These are phyloP conservation scores for Myanophis thanlyinensis DNA, from an alignment of 2,113 vertebrate species.

Conservation along the genomic window DNA sequence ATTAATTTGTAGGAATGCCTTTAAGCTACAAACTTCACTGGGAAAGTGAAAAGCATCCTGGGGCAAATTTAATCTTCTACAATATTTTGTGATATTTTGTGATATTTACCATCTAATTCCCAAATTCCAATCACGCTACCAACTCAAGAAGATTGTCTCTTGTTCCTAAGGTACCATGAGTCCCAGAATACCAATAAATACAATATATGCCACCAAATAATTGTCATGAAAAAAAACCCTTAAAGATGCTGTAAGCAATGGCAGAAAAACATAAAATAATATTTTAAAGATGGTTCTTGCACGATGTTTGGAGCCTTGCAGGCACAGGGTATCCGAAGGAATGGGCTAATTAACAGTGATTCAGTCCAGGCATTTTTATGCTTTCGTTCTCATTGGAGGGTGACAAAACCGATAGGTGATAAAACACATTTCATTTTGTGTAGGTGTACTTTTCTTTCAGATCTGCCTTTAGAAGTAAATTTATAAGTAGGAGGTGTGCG, in stretches of 20 bases:
- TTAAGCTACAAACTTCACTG: neutral
- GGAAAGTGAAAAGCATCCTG: neutral
- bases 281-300: neutral
- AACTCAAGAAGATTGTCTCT: neutral
- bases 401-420: neutral
- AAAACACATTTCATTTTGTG: neutral
- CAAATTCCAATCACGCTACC: neutral
- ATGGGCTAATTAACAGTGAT: neutral
- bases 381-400: neutral
- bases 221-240: neutral
- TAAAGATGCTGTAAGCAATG: neutral
- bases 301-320: neutral
- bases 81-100: neutral
- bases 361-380: neutral
- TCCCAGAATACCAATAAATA: neutral
- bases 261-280: neutral
- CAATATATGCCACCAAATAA: neutral
- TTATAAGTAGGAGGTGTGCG: neutral
- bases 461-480: neutral
- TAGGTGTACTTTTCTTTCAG: constrained; percentile 12
- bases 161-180: neutral
- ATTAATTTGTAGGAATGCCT: neutral
- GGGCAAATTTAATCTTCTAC: neutral
- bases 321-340: fast-evolving
- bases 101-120: neutral